phyloP scores from a whole-genome alignment of 2,888 invertebrate genomes.

The Fissipunctia ypsillon region DNA sequence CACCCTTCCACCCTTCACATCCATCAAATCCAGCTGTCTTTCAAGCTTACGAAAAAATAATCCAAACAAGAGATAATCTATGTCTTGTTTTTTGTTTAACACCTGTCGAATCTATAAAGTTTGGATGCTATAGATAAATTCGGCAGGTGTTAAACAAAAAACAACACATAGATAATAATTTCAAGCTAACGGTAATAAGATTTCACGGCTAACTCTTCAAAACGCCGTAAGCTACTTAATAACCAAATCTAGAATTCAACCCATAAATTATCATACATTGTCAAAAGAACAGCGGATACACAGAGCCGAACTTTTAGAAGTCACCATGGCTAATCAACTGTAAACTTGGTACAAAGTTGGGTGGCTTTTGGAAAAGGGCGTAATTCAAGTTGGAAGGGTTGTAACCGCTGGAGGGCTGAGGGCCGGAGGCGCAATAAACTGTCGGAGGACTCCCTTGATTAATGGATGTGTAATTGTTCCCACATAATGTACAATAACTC shows the following conservation, averaged over 20 bases:
- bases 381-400: conserved; percentile 82
- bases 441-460: conserved; percentile 84
- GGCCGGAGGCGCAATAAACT: conserved; percentile 83
- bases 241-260: conserved; percentile 50
- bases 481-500: conserved; percentile 86
- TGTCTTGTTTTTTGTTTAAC: too few species aligned
- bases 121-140: conserved; percentile 34
- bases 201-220: conserved; percentile 39
- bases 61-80: too few species aligned
- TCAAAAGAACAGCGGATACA: conserved; percentile 72
- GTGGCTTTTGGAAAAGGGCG: conserved; percentile 78
- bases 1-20: neutral
- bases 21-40: conserved; percentile 17
- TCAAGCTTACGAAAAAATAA: conserved; percentile 17
- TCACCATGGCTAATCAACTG: conserved; percentile 84
- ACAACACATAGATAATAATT: conserved; percentile 8
- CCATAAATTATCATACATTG: conserved; percentile 73
- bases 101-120: too few species aligned
- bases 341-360: conserved; percentile 82
- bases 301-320: conserved; percentile 74
- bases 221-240: conserved; percentile 48
- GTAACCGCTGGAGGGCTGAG: conserved; percentile 79
- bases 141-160: conserved; percentile 40
- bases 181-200: conserved; percentile 38
- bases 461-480: conserved; percentile 88